Conservation (phyloP, 2,113 vertebrate genomes). For the Carlito syrichta region DNA sequence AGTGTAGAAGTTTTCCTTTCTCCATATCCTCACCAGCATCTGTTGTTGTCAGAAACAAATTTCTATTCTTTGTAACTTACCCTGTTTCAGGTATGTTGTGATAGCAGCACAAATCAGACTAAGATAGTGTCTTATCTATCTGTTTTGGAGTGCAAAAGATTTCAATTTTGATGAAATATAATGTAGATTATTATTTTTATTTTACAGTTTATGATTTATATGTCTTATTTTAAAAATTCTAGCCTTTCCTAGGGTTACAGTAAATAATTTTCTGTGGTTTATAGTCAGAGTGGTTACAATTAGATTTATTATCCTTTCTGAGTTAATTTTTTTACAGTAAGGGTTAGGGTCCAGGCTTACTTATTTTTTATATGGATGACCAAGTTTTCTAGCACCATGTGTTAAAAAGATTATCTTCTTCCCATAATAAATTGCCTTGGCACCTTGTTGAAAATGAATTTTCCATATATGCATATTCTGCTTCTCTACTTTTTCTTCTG, state of each 20-base stretch:
- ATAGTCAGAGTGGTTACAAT: not conserved
- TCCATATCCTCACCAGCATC: too few relatives aligned
- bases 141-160: not conserved
- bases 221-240: not conserved
- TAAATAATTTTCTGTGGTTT: not conserved
- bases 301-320: not conserved
- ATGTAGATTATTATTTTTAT: not conserved
- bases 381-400: not conserved
- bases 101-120: not conserved
- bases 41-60: not conserved
- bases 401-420: not conserved
- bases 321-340: not conserved
- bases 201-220: not conserved
- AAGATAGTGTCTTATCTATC: not conserved
- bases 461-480: too few relatives aligned
- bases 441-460: not conserved
- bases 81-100: not conserved
- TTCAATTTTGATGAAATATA: not conserved
- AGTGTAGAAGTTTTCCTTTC: too few relatives aligned
- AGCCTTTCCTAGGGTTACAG: not conserved
- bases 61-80: not conserved
- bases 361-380: not conserved
- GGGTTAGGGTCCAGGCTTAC: not conserved
- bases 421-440: not conserved
- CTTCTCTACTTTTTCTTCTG: not conserved